phyloP scores from a whole-genome alignment of 2,888 invertebrate genomes.

The Nineta flava region DNA sequence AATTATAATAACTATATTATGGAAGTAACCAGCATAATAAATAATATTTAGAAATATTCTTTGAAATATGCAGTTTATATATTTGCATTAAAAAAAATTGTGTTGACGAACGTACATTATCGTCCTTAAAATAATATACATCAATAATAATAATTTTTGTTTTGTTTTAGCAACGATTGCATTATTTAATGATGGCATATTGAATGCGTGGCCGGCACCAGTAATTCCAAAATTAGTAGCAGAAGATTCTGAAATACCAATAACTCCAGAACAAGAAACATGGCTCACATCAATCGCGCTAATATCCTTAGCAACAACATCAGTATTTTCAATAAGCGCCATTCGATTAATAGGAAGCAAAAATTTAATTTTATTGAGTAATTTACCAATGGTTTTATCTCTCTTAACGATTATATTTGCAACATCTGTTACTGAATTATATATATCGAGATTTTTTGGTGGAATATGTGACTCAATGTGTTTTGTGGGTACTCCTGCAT shows the following conservation, averaged over 20 bases:
- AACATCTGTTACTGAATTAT: neutral
- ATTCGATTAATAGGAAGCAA: slow-evolving; percentile 2
- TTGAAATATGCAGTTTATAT: no score
- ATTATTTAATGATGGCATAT: neutral
- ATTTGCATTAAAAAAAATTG: no score
- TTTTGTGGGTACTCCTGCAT: slow-evolving; percentile 26
- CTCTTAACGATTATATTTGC: slow-evolving; percentile 2
- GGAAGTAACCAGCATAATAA: no score
- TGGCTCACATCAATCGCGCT: neutral
- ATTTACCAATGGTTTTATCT: neutral
- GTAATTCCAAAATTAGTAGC: slow-evolving; percentile 3
- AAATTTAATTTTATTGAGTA: neutral
- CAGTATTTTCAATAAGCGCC: neutral
- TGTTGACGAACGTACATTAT: no score
- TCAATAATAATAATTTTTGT: no score
- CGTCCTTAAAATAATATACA: no score
- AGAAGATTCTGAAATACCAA: slow-evolving; percentile 5
- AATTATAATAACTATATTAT: no score
- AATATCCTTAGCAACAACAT: neutral
- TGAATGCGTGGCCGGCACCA: slow-evolving; percentile 3
- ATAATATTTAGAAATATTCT: no score
- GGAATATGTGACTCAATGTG: neutral
- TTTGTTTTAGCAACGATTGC: neutral
- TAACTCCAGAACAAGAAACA: neutral
- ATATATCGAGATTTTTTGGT: slow-evolving; percentile 1